Conservation (phyloP, 2,888 invertebrate species). For the Herminia tarsipennalis region DNA sequence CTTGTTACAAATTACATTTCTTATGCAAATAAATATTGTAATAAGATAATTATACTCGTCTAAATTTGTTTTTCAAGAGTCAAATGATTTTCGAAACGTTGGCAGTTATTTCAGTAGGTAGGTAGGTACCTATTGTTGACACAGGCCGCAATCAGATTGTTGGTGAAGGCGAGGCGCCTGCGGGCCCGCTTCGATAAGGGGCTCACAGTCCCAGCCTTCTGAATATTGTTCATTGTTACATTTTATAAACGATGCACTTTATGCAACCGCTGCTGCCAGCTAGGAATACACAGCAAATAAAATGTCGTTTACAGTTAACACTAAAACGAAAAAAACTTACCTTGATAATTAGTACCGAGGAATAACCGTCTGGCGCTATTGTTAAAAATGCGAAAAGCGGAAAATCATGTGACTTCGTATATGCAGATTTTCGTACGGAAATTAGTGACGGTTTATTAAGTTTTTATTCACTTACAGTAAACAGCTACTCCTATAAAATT, state of each 20-base stretch:
- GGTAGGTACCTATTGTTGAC: conserved; percentile 34
- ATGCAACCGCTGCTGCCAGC: conserved; percentile 22
- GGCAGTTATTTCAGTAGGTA: conserved; percentile 42
- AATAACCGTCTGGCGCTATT: too few species aligned
- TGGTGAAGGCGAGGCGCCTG: conserved; percentile 42
- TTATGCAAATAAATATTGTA: conserved; percentile 2
- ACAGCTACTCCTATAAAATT: too few species aligned
- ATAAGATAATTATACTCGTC: conserved; percentile 13
- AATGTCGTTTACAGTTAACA: conserved; percentile 20
- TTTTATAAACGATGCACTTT: conserved; percentile 46
- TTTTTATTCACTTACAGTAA: too few species aligned
- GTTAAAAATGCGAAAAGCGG: too few species aligned
- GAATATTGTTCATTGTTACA: conserved; percentile 52
- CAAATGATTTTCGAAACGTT: conserved; percentile 40
- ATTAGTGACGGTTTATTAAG: too few species aligned
- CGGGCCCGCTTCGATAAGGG: conserved; percentile 54
- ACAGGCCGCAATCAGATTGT: conserved; percentile 59
- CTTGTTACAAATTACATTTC: background rate
- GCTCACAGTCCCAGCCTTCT: conserved; percentile 44
- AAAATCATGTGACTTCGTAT: too few species aligned
- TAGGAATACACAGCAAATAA: conserved; percentile 23
- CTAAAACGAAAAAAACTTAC: background rate
- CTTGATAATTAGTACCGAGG: background rate
- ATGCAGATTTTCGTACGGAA: too few species aligned
- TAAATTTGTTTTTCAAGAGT: conserved; percentile 28